Evolutionary conservation across 2,797 vertebrate species (phyloP).

Genomic region (Silurus lanzhouensis): DNA sequence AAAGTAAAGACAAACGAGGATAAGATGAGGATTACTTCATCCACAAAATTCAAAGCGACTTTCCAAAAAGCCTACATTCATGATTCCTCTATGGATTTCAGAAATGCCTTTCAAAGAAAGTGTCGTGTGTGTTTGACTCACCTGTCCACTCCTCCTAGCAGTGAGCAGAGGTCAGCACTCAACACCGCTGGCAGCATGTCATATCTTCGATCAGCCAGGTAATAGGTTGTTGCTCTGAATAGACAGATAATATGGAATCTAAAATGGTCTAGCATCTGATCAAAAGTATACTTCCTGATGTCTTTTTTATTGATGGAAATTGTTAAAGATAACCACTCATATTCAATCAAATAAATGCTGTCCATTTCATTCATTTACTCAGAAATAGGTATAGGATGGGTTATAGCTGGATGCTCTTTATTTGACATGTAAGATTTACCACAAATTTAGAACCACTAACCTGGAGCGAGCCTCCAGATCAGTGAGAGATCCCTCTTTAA

Average conservation of each 20-base stretch:
- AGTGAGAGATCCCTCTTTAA: conserved; percentile 81
- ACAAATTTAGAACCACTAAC: conserved; percentile 62
- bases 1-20: not conserved
- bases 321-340: not conserved
- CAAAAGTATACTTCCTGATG: not conserved
- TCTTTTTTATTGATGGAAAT: not conserved
- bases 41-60: not conserved
- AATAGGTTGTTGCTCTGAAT: conserved; percentile 90
- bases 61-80: not conserved
- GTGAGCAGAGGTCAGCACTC: conserved; percentile 90
- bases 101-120: not conserved
- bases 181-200: conserved; percentile 91
- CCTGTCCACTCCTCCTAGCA: conserved; percentile 89
- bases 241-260: not conserved
- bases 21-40: not conserved
- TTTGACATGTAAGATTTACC: not conserved
- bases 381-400: not conserved
- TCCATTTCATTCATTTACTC: too few species aligned
- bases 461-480: conserved; percentile 87
- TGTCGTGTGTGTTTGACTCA: conserved; percentile 59
- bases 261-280: not conserved
- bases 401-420: not conserved
- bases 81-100: not conserved
- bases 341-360: not conserved
- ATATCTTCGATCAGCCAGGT: conserved; percentile 88